These are phyloP conservation scores for Cyanocitta stelleri DNA, from an alignment of 2,113 vertebrate species.

Conservation along the genomic window DNA sequence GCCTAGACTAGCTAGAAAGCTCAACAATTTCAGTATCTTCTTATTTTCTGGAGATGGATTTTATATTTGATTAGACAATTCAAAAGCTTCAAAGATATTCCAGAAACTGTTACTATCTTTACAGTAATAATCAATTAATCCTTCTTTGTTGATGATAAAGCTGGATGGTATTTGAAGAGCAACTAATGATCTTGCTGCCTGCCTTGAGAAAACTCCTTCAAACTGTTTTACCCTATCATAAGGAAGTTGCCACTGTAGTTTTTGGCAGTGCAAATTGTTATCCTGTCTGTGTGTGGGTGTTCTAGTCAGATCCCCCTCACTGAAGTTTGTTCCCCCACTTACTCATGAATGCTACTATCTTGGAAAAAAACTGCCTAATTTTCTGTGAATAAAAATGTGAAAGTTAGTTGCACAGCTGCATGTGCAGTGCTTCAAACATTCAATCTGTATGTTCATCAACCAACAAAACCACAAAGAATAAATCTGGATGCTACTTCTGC, in stretches of 20 bases:
- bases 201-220: background rate
- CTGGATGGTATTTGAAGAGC: background rate
- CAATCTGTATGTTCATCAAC: background rate
- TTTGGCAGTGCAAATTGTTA: background rate
- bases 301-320: background rate
- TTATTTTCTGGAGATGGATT: background rate
- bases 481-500: background rate
- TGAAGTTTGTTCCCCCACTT: background rate
- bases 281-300: background rate
- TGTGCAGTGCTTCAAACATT: background rate
- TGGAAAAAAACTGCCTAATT: background rate
- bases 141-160: background rate
- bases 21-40: background rate
- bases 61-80: background rate
- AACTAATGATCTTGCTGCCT: background rate
- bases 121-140: background rate
- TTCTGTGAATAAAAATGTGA: background rate
- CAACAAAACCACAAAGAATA: background rate
- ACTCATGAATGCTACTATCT: background rate
- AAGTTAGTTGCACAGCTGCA: background rate
- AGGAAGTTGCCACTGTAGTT: background rate
- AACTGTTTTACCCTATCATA: background rate
- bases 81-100: background rate
- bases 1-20: background rate
- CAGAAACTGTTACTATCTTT: background rate